Evolutionary conservation across 2,797 vertebrate species (phyloP).

Genomic region (Lutjanus argentimaculatus): DNA sequence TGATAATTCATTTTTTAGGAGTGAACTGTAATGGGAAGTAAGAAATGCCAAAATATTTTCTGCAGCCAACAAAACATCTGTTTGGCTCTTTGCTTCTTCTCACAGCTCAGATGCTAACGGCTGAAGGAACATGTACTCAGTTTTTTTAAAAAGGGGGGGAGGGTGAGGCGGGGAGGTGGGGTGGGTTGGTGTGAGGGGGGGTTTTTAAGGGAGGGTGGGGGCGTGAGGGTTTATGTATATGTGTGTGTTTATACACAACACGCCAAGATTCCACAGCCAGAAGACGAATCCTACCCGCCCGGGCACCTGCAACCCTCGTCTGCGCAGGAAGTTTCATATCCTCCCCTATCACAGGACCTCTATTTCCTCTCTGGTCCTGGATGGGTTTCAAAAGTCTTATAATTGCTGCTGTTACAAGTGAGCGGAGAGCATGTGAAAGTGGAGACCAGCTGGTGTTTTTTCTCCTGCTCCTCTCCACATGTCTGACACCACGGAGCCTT

Average conservation of each 20-base stretch:
- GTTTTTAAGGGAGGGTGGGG: neutral
- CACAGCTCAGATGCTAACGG: constrained; percentile 76
- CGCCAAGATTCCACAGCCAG: constrained; percentile 87
- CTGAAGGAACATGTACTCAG: constrained; percentile 80
- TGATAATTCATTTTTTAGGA: constrained; percentile 49
- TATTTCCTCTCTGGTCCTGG: constrained; percentile 85
- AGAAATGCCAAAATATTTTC: constrained; percentile 82
- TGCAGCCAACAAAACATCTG: constrained; percentile 88
- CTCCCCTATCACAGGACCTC: constrained; percentile 88
- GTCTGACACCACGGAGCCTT: constrained; percentile 78
- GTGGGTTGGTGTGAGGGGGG: neutral
- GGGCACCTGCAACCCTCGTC: constrained; percentile 89
- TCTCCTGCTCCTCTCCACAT: constrained; percentile 78
- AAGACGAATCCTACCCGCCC: constrained; percentile 78
- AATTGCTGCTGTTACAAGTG: constrained; percentile 84
- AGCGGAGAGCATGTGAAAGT: constrained; percentile 81
- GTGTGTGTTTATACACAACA: constrained; percentile 76
- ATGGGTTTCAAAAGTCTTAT: constrained; percentile 85
- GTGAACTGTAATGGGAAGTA: constrained; percentile 71
- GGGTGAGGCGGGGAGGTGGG: neutral
- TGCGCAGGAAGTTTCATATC: constrained; percentile 92
- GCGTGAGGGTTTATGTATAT: constrained; percentile 34
- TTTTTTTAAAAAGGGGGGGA: constrained; percentile 59
- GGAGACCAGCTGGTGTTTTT: constrained; percentile 81
- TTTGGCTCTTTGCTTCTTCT: constrained; percentile 87